These are phyloP conservation scores for Melanerpes aurifrons DNA, from an alignment of 2,113 vertebrate species.

Conservation along the genomic window DNA sequence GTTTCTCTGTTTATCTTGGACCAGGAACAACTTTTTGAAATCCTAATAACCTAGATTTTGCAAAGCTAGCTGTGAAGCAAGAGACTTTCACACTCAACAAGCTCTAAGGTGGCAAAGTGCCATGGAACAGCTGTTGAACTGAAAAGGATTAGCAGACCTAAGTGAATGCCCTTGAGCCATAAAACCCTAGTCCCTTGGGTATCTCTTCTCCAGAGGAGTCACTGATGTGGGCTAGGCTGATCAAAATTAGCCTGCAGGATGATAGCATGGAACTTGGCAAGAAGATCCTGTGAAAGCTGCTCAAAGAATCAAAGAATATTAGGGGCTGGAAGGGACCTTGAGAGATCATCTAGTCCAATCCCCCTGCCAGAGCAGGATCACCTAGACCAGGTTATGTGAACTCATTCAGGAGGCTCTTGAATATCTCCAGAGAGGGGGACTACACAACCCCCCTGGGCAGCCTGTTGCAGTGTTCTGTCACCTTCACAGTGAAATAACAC, in stretches of 20 bases:
- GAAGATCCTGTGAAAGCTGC: not conserved
- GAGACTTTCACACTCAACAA: constrained; percentile 30
- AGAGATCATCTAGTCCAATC: too few species aligned
- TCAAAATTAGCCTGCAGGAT: not conserved
- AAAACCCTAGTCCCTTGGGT: not conserved
- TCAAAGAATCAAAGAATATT: not conserved
- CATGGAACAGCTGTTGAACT: constrained; percentile 33
- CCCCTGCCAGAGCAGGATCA: too few species aligned
- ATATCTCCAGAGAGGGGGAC: too few species aligned
- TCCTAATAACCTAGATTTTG: not conserved
- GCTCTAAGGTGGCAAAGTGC: not conserved
- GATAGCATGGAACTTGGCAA: not conserved
- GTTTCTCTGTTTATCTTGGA: constrained; percentile 66
- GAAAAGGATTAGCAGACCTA: not conserved
- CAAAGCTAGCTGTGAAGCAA: constrained; percentile 61
- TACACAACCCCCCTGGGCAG: too few species aligned
- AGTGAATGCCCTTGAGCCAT: not conserved
- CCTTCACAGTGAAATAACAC: too few species aligned
- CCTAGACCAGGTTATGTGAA: too few species aligned
- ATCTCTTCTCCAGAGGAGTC: not conserved
- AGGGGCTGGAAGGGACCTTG: too few species aligned
- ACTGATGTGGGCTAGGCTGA: not conserved
- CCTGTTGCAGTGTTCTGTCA: too few species aligned
- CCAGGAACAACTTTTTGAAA: not conserved
- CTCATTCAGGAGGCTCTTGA: too few species aligned